Evolutionary conservation across 2,797 vertebrate genomes (phyloP).

Genomic region (Varecia variegata): DNA sequence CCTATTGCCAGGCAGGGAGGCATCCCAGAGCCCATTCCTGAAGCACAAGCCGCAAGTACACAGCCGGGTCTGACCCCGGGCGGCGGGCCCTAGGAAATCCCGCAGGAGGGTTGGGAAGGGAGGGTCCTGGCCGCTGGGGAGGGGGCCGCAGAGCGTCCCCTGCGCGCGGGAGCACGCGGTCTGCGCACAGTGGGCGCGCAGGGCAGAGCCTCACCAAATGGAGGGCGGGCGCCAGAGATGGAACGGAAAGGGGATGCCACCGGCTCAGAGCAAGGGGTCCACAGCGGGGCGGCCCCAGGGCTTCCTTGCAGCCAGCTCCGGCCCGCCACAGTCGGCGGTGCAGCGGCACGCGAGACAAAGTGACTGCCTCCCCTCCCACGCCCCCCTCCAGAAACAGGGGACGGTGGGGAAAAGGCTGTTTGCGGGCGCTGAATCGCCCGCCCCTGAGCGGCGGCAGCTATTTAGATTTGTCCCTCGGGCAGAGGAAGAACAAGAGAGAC

Average conservation of each 20-base stretch:
- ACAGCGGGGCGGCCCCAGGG: neutral
- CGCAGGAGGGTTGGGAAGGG: neutral
- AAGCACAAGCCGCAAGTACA: neutral
- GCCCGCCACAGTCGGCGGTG: neutral
- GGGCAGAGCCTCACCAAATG: neutral
- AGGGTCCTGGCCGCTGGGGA: fast-evolving
- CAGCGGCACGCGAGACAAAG: neutral
- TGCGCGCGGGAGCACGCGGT: neutral
- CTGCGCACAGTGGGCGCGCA: neutral
- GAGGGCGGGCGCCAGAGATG: neutral
- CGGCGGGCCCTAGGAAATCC: neutral
- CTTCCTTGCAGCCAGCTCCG: neutral
- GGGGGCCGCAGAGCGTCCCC: neutral
- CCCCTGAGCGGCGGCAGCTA: neutral
- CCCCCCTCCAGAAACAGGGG: neutral
- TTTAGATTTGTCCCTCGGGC: neutral
- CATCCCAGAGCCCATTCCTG: neutral
- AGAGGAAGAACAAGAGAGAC: neutral
- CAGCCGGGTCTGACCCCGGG: neutral
- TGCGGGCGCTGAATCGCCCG: neutral
- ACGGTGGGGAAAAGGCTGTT: neutral
- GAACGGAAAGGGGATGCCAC: neutral
- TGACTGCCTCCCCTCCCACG: neutral
- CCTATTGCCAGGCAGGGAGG: neutral
- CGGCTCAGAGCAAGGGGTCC: neutral